A percentile compares a stretch with the other conserved stretches of the same genome.
phyloP scores from a whole-genome alignment of 2,797 vertebrate genomes.

The Sebastes umbrosus region DNA sequence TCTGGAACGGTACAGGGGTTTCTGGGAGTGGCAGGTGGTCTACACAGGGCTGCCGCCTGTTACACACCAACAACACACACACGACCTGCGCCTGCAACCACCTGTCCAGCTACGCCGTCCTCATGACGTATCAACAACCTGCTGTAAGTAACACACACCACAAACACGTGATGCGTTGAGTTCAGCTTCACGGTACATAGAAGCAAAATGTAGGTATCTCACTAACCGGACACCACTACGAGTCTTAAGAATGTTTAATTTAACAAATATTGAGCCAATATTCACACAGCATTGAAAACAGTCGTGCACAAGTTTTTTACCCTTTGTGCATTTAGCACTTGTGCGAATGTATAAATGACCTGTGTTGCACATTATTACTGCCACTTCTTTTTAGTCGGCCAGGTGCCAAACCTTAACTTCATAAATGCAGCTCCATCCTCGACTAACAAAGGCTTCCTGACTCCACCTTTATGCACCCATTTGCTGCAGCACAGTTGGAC shows the following conservation, averaged over 20 bases:
- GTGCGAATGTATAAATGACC: not conserved
- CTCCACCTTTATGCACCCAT: not conserved
- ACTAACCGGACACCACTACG: not conserved
- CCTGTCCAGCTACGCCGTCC: conserved; percentile 93
- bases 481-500: conserved; percentile 11
- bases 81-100: conserved; percentile 94
- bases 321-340: not conserved
- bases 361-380: not conserved
- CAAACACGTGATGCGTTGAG: not conserved
- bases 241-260: not conserved
- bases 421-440: not conserved
- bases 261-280: not conserved
- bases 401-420: not conserved
- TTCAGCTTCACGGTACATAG: not conserved
- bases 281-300: not conserved
- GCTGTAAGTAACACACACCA: conserved; percentile 73
- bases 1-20: conserved; percentile 93
- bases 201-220: not conserved
- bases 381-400: not conserved
- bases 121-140: conserved; percentile 91
- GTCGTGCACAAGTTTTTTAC: not conserved
- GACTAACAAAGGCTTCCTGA: not conserved
- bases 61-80: conserved; percentile 92
- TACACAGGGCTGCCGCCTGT: conserved; percentile 90
- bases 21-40: conserved; percentile 93